Base-by-base conservation (phyloP, 2,797 vertebrate genomes). In the Chelonia mydas region DNA sequence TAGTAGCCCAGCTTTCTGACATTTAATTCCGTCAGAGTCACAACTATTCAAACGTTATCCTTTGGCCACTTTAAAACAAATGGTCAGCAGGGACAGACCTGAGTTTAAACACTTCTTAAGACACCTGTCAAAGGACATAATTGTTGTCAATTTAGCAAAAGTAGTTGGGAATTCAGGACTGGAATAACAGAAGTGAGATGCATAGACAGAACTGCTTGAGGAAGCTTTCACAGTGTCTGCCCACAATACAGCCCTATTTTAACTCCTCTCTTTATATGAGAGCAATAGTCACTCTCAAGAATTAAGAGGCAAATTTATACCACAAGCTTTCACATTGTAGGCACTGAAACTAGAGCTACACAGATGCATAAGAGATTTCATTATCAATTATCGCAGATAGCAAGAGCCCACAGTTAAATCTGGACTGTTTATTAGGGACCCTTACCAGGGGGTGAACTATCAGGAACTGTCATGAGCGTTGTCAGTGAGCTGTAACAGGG, bases 1-100 rank as follows among this genome's bases (percentile, higher is more conserved):
- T 33, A 85, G 90, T 49, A 37, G 16, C 53, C 37, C 57, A 88
- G 27, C 49, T 88, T 91, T 95, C 93, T 55, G 79, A 92, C 96
- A 90, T 88, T 86, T 86, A 80, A 74, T 92, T 94, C n/a, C 49
- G 31, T 51, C 68, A 92, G 53, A 89, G 54, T 41, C 15, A 2
- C 51, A 3, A 33, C 16, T 81, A 17, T 21, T 65, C 41, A 87
- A 57, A 33, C 68, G 50, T 61, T 84, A 86, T 82, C 49, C 47
- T 76, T 85, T 83, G 79, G 68, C 45, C 37, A 45, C 31, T 51
- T 86, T 77, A 84, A 83, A 57, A 7, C 5, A 76, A 15, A 28
- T 76, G 23, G 41, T 45, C 25, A 76, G 21, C 72, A 76, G 11
- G 72, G 37, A 27, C 37, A 82, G 41, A 82, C 17, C 37, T 54